These are phyloP conservation scores for Chrysomallon squamiferum DNA, from an alignment of 1,140 invertebrate genomes.

Conservation along the genomic window DNA sequence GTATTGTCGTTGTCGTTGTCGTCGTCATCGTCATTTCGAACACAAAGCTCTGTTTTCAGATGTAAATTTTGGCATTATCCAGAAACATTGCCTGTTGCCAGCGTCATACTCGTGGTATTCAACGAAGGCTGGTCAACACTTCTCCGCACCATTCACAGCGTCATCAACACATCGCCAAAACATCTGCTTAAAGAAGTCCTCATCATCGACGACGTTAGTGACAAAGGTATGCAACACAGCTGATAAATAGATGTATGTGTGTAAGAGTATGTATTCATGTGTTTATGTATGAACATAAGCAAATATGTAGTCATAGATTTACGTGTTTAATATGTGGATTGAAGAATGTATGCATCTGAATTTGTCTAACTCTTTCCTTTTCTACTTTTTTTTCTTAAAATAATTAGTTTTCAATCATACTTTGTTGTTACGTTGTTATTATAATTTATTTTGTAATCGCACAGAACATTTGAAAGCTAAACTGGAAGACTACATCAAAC, in stretches of 20 bases:
- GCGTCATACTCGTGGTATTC: conserved; percentile 98
- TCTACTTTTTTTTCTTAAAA: too few species aligned
- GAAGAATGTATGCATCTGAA: background rate
- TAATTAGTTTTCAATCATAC: too few species aligned
- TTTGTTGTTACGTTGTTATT: too few species aligned
- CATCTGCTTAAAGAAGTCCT: conserved; percentile 93
- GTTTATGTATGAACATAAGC: too few species aligned
- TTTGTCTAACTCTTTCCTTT: too few species aligned
- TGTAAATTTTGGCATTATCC: conserved; percentile 98
- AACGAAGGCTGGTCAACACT: conserved; percentile 96
- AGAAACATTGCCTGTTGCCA: conserved; percentile 82
- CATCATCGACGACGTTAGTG: conserved; percentile 97
- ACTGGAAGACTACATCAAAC: conserved; percentile 79
- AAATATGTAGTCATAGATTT: background rate
- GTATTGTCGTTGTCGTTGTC: too few species aligned
- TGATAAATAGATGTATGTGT: background rate
- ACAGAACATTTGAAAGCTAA: conserved; percentile 86
- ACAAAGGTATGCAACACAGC: conserved; percentile 76
- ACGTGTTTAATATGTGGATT: background rate
- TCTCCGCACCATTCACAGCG: conserved; percentile 92
- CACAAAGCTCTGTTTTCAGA: conserved; percentile 66
- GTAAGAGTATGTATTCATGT: background rate
- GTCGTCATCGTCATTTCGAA: too few species aligned
- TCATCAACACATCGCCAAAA: conserved; percentile 90
- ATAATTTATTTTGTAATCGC: too few species aligned